Percentiles rank a stretch among this genome's conserved stretches.
These are phyloP conservation scores for Tipula vernalis DNA, from an alignment of 2,888 invertebrate genomes.

Conservation along the genomic window DNA sequence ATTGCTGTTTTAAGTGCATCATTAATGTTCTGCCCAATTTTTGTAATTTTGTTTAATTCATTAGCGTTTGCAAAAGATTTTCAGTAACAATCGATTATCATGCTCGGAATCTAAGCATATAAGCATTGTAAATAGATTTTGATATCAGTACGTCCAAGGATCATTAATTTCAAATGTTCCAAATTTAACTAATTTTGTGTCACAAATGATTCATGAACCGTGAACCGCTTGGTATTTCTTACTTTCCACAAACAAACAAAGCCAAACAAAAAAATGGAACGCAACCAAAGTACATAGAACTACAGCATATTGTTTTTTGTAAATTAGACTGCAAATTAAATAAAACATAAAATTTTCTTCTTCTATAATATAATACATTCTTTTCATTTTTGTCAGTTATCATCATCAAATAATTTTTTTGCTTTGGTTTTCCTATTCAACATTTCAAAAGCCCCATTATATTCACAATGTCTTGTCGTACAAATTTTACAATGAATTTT, in stretches of 20 bases:
- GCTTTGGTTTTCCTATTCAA: neutral
- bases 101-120: no score
- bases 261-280: neutral
- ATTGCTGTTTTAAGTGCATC: no score
- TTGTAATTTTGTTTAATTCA: no score
- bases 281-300: neutral
- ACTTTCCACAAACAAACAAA: neutral
- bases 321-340: neutral
- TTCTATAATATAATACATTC: neutral
- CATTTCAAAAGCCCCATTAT: neutral
- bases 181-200: neutral
- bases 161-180: neutral
- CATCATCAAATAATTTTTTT: neutral
- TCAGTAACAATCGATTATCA: no score
- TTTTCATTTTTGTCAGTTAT: neutral
- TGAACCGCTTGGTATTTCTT: neutral
- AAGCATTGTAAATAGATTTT: no score
- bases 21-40: no score
- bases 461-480: neutral
- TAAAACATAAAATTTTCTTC: neutral
- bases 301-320: neutral
- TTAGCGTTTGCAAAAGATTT: no score
- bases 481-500: neutral
- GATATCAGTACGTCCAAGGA: neutral
- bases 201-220: neutral